Evolutionary conservation across 2,797 vertebrate species (phyloP).

Genomic region (Trachurus trachurus): DNA sequence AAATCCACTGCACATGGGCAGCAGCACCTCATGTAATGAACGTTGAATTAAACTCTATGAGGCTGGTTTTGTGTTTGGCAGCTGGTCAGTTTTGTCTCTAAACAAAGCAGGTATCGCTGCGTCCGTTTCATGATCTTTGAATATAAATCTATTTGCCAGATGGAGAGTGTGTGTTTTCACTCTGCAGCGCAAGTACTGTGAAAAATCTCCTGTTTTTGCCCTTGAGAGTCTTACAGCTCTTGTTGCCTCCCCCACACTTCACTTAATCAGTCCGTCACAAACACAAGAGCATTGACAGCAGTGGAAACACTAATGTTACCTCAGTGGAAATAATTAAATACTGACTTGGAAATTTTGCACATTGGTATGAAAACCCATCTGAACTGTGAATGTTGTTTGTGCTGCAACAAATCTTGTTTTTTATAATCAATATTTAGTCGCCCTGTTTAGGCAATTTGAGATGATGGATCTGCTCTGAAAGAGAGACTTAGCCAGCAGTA

Average conservation of each 20-base stretch:
- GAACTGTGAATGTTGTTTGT: neutral
- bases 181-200: neutral
- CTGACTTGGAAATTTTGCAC: neutral
- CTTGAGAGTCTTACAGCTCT: neutral
- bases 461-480: slow-evolving; percentile 24
- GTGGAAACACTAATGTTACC: neutral
- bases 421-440: slow-evolving; percentile 4
- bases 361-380: neutral
- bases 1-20: neutral
- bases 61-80: neutral
- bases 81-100: neutral
- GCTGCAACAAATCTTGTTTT: neutral
- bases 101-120: neutral
- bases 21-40: neutral
- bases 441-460: neutral
- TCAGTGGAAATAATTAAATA: neutral
- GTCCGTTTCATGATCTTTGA: neutral
- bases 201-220: neutral
- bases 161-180: neutral
- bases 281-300: fast-evolving
- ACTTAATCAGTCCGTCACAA: neutral
- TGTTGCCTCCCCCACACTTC: neutral
- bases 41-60: neutral
- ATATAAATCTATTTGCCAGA: neutral
- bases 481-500: slow-evolving; percentile 2